phyloP scores from a whole-genome alignment of 2,888 invertebrate genomes.

The Eretmocerus hayati region DNA sequence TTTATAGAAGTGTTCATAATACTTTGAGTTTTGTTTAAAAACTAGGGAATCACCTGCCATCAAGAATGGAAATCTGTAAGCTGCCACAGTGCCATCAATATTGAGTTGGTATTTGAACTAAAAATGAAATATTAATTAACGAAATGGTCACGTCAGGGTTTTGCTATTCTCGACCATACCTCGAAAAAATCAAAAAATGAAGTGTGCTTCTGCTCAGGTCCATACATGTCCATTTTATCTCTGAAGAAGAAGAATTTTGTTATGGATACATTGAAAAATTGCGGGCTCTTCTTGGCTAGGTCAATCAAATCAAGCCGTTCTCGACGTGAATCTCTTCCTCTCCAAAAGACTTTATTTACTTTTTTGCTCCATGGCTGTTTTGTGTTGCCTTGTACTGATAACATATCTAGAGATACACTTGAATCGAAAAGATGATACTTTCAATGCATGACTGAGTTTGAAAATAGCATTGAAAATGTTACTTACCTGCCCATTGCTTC shows the following conservation, averaged over 20 bases:
- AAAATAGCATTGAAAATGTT: not conserved
- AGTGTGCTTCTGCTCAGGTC: conserved; percentile 74
- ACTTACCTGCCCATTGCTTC: conserved; percentile 89
- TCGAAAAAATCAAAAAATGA: conserved; percentile 92
- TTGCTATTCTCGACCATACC: no score
- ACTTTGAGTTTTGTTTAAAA: conserved; percentile 88
- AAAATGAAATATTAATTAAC: conserved; percentile 35
- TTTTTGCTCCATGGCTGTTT: conserved; percentile 68
- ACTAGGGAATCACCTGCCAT: conserved; percentile 81
- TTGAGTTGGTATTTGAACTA: conserved; percentile 93
- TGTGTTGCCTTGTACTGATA: conserved; percentile 80
- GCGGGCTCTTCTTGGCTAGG: conserved; percentile 66
- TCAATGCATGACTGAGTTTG: not conserved
- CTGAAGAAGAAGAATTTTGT: conserved; percentile 96
- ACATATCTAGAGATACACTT: conserved; percentile 80
- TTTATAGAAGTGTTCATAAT: conserved; percentile 89
- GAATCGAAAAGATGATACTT: not conserved
- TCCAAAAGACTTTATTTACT: conserved; percentile 74
- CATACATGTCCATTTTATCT: conserved; percentile 76
- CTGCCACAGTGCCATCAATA: conserved; percentile 94
- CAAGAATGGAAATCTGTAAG: conserved; percentile 88
- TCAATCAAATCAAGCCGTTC: conserved; percentile 78
- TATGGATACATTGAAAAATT: conserved; percentile 81
- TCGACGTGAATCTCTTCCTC: conserved; percentile 85
- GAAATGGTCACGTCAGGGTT: not conserved